These are phyloP conservation scores for Oreocharis arfaki DNA, from an alignment of 2,113 vertebrate genomes.

Conservation along the genomic window DNA sequence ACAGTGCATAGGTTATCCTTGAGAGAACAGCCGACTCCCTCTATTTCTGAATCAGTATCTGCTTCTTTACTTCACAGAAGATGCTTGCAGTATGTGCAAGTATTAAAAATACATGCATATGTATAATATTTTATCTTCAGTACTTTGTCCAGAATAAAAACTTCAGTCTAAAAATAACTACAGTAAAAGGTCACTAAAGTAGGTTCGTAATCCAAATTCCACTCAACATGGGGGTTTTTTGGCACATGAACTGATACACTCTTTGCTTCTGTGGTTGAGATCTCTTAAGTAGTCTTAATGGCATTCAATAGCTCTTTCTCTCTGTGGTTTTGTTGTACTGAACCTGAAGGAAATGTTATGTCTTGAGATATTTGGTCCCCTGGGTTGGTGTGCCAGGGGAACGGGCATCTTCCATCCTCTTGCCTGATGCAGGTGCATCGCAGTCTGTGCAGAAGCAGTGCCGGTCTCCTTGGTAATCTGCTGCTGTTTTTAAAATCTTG, in stretches of 20 bases:
- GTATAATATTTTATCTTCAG: not conserved
- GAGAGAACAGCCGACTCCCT: not conserved
- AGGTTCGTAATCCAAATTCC: not conserved
- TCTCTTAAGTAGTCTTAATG: not conserved
- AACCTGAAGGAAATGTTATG: not conserved
- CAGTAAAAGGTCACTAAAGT: not conserved
- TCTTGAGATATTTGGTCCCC: not conserved
- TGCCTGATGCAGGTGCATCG: not conserved
- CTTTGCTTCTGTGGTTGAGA: not conserved
- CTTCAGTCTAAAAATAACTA: not conserved
- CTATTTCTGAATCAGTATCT: not conserved
- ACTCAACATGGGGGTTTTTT: not conserved
- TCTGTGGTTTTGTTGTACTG: not conserved
- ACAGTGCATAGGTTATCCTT: not conserved
- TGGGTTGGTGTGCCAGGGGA: not conserved
- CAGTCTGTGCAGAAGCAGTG: not conserved
- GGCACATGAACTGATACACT: not conserved
- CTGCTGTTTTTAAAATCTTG: not conserved
- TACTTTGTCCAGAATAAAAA: not conserved
- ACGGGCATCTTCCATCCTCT: not conserved
- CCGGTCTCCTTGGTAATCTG: not conserved
- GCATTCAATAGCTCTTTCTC: not conserved
- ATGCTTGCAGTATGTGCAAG: not conserved
- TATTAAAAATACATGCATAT: not conserved
- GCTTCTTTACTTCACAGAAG: not conserved